Base-by-base conservation (phyloP, 1,140 invertebrate species). In the Oscheius sp. region DNA sequence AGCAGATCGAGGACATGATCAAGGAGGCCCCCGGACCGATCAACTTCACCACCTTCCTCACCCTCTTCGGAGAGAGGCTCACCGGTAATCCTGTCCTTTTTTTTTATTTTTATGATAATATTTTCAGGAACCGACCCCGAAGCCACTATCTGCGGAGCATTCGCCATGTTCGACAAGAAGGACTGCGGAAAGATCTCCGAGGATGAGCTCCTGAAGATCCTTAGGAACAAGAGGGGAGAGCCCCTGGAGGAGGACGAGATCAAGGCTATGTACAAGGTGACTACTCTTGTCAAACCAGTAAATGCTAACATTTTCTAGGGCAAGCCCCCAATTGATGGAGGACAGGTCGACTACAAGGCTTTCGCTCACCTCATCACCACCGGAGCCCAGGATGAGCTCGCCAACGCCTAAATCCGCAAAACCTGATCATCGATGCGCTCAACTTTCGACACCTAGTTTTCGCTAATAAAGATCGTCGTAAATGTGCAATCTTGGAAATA, bases 1-100 rank as follows among this genome's bases (percentile, higher is more conserved):
- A 94, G 28, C 95, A 96, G 83, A 87, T 98, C 75, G 94, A 97
- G 79, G 91, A 88, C 42, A 98, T 98, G 95, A 94, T 98, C 91
- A 94, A 93, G 84, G 94, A 97, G 87, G 94, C 94, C 4, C 94
- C 94, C 0, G 94, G 93, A 0, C 93, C 94, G 46, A 95, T 99
- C 68, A 98, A 98, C 85, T 98, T 99, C 85, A 98, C 95, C 31
- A 95, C 96, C 93, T 98, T 98, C 85, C 87, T 98, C n/a, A 97
- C 95, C 23, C 86, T 98, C 32, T 98, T 99, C 87, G 95, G 95
- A 69, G 95, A 98, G 85, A 88, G 92, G 58, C 88, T 96, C 52
- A 85, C 82, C 31, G 82, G 82, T 83, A 65, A 49, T 36, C 28
- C 23, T 23, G 7, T 7, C 7, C 28, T 23, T 55, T 55, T 55